A percentile compares a stretch with the other conserved stretches of the same genome.
Evolutionary conservation across 2,113 vertebrate species (phyloP).

Genomic region (Phrynosoma platyrhinos): DNA sequence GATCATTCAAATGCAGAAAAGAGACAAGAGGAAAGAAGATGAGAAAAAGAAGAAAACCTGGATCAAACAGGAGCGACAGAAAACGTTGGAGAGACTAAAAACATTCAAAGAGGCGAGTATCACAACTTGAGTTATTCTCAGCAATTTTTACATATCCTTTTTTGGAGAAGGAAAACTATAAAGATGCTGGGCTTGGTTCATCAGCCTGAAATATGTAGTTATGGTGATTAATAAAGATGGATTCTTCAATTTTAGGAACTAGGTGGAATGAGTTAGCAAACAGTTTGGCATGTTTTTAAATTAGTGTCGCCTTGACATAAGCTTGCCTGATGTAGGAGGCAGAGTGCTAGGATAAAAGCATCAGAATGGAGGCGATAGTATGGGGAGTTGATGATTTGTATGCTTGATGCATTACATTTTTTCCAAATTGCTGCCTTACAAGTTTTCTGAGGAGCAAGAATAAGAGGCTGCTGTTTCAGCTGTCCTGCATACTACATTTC

Average conservation of each 20-base stretch:
- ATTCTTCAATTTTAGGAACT: not conserved
- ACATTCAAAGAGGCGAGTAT: conserved; percentile 89
- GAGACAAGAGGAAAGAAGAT: conserved; percentile 90
- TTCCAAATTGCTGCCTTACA: not conserved
- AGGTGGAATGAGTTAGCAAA: not conserved
- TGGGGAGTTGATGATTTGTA: not conserved
- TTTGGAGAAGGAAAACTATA: not conserved
- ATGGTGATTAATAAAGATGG: not conserved
- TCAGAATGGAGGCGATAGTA: not conserved
- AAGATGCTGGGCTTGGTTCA: not conserved
- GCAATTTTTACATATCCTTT: not conserved
- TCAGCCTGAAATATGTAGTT: not conserved
- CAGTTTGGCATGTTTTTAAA: not conserved
- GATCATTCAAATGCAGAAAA: conserved; percentile 84
- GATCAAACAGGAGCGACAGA: conserved; percentile 91
- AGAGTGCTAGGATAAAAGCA: not conserved
- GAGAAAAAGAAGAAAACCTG: conserved; percentile 89
- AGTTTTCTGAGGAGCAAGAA: not conserved
- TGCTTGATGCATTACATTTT: too few species aligned
- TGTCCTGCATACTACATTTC: too few species aligned
- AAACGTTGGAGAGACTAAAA: conserved; percentile 90
- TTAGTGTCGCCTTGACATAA: not conserved
- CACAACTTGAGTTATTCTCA: not conserved
- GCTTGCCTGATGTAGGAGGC: not conserved
- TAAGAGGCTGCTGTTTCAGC: not conserved